Base-by-base conservation (phyloP, 53 echinoderm and acorn worm genomes). In the Henricia sp. region DNA sequence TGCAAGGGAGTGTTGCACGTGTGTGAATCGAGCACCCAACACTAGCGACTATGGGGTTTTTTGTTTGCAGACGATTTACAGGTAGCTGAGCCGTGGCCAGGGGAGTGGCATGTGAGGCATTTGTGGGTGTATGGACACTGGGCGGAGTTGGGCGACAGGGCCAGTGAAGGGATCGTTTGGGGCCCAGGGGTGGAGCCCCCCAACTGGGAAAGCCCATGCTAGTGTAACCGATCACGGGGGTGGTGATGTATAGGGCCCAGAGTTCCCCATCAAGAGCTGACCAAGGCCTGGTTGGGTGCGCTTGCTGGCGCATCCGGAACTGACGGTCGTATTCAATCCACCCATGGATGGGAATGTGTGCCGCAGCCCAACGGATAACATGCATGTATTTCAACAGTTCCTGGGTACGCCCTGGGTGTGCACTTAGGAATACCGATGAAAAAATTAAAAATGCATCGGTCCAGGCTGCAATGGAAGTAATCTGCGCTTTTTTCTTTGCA, bases 281-380 rank as follows among this genome's bases (percentile, higher is more conserved):
- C 88, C 88, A 88, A 1, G 73, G 52, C 21, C 64, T 50, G 8
- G 12, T 30, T 1, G 82, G 66, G 8, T 20, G 56, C 5, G 39
- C 21, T 68, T 80, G 82, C 25, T 88, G 88, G 36, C 89, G 73
- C 66, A 72, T 83, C 28, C 83, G 50, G 55, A 89, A 89, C 56
- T 89, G 74, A 0, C 65, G 40, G 21, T 89, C 83, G 34, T 83
- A 89, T 4, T 72, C 63, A 17, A 69, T 23, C 83, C 83, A 88
- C 30, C 83, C 83, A 28, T 63, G 57, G 5, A 71, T 74, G 6
- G 33, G 37, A 54, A 78, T 63, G 8, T 67, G 68, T 4, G 67
- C 67, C 27, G 82, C 78, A 8, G 77, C 77, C 52, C 70, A 54
- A 3, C 83, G 63, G 33, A 88, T 62, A 26, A 82, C 62, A 1